These are phyloP conservation scores for Saccopteryx bilineata DNA, from an alignment of 2,113 vertebrate genomes.

Conservation along the genomic window DNA sequence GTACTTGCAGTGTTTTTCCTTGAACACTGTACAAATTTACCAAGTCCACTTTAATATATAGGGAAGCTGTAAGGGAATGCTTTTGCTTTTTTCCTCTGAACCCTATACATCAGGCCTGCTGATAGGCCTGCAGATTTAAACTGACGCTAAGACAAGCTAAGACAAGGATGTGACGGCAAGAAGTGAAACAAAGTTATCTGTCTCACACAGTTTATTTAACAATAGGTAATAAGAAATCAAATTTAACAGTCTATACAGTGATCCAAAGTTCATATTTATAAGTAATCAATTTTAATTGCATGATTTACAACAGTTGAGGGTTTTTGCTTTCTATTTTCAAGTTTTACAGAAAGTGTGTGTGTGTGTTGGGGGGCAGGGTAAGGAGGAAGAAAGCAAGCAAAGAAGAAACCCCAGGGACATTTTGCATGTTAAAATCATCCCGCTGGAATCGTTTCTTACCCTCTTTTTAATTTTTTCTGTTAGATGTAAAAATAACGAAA, in stretches of 20 bases:
- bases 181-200: slow-evolving; percentile 84
- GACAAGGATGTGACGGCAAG: slow-evolving; percentile 60
- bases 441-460: slow-evolving; percentile 88
- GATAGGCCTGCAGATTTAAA: no score
- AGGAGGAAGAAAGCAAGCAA: slow-evolving; percentile 89
- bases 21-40: neutral
- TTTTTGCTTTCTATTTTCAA: slow-evolving; percentile 92
- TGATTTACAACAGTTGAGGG: slow-evolving; percentile 93
- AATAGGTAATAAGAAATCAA: slow-evolving; percentile 94
- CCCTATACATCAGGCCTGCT: slow-evolving; percentile 63
- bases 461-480: slow-evolving; percentile 90
- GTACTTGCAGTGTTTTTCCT: no score
- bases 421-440: slow-evolving; percentile 90
- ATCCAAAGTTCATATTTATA: slow-evolving; percentile 94
- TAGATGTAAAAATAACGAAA: slow-evolving; percentile 93
- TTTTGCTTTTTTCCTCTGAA: neutral
- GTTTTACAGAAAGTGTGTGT: slow-evolving; percentile 92
- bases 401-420: slow-evolving; percentile 89
- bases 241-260: slow-evolving; percentile 95
- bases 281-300: slow-evolving; percentile 94
- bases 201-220: slow-evolving; percentile 94
- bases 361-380: slow-evolving; percentile 71
- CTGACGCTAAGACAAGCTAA: neutral
- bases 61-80: neutral
- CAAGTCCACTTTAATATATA: neutral